These are phyloP conservation scores for Onthophagus taurus DNA, from an alignment of 1,140 invertebrate species.

Conservation along the genomic window DNA sequence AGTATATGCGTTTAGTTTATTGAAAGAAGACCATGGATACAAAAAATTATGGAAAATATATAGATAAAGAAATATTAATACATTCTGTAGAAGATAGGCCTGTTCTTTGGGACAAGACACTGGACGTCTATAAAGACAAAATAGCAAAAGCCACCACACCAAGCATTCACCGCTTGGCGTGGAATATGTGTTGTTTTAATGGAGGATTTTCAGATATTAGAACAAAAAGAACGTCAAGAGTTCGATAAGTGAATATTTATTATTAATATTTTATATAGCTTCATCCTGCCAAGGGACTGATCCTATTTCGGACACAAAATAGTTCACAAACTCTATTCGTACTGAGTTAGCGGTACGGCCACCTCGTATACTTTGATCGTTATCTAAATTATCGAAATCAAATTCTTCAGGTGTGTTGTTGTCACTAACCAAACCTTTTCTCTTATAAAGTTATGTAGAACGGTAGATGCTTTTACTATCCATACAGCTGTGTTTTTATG, in stretches of 20 bases:
- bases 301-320: background rate
- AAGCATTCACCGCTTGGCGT: conserved; percentile 4
- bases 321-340: background rate
- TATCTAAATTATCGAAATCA: background rate
- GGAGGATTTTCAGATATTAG: conserved; percentile 3
- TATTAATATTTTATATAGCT: background rate
- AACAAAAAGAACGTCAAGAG: no score
- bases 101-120: conserved; percentile 7
- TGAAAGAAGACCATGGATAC: no score
- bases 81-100: conserved; percentile 11
- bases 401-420: conserved; percentile 10
- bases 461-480: conserved; percentile 24
- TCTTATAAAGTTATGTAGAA: conserved; percentile 26
- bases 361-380: background rate
- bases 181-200: conserved; percentile 2
- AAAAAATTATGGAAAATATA: no score
- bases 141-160: background rate
- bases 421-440: no score
- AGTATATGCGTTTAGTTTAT: no score
- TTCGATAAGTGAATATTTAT: no score
- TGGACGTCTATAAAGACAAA: conserved; percentile 11
- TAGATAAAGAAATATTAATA: no score
- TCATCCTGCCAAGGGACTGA: background rate
- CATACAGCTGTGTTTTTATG: conserved; percentile 24
- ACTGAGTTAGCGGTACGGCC: background rate